phyloP scores from a whole-genome alignment of 2,888 invertebrate species.

The Epistrophe grossulariae region DNA sequence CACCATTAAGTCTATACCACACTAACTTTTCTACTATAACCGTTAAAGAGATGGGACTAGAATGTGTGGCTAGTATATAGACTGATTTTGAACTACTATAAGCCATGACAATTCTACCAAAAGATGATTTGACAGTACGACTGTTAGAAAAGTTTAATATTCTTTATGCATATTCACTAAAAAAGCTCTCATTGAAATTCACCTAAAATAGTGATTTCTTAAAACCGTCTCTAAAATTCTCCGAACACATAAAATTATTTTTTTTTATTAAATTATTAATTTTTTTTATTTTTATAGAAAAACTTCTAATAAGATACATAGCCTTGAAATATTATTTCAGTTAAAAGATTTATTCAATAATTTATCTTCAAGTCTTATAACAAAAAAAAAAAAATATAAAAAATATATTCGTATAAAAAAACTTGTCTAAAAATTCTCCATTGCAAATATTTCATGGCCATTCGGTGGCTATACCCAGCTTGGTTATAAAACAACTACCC shows the following conservation, averaged over 20 bases:
- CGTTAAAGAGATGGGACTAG: no score
- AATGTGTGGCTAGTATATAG: no score
- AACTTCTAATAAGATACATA: neutral
- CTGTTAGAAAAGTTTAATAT: no score
- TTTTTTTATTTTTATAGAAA: neutral
- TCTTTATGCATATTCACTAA: no score
- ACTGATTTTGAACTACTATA: no score
- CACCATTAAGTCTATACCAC: no score
- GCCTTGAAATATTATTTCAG: neutral
- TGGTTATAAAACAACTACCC: constrained; percentile 27
- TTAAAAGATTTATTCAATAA: constrained; percentile 14
- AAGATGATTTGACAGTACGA: no score
- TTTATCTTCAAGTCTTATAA: constrained; percentile 1
- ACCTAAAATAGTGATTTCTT: neutral
- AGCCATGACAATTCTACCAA: no score
- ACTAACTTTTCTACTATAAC: no score
- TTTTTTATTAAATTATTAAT: neutral
- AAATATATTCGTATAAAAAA: neutral
- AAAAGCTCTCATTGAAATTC: no score
- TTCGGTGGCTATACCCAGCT: constrained; percentile 18
- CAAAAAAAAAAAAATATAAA: neutral
- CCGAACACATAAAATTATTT: neutral
- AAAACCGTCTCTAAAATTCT: neutral
- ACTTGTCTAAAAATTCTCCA: neutral
- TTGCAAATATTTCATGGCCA: constrained; percentile 36